Percentiles rank a stretch among this genome's conserved stretches.
Evolutionary conservation across 2,113 vertebrate species (phyloP).

Genomic region (Spilogale gracilis): DNA sequence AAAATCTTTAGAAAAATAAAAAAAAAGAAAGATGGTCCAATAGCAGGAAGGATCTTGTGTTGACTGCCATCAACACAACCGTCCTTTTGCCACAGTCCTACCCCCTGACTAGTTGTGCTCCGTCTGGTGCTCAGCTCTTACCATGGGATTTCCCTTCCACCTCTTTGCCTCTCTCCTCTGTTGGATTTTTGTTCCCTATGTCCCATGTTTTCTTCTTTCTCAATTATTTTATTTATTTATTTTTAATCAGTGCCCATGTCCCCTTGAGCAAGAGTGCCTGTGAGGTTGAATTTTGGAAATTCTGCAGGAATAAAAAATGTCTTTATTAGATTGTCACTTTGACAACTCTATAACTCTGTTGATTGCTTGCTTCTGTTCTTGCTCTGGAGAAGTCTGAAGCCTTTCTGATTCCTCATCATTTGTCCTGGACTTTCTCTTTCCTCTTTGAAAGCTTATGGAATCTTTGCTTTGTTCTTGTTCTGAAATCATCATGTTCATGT

Average conservation of each 20-base stretch:
- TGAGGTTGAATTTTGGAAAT: neutral
- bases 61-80: neutral
- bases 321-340: neutral
- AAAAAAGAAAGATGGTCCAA: neutral
- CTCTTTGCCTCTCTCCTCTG: neutral
- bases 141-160: neutral
- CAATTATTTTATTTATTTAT: neutral
- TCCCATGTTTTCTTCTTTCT: neutral
- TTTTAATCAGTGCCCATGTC: neutral
- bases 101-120: accelerated
- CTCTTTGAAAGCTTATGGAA: neutral
- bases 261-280: neutral
- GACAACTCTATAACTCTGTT: neutral
- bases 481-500: neutral
- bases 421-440: neutral
- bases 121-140: neutral
- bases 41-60: neutral
- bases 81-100: neutral
- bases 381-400: neutral
- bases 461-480: neutral
- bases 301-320: neutral
- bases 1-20: too few species aligned
- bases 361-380: neutral
- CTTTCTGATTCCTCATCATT: neutral
- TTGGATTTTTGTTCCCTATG: neutral